These are phyloP conservation scores for Holothuria glaberrima DNA, from an alignment of 35 echinoderm and acorn worm genomes.

Conservation along the genomic window DNA sequence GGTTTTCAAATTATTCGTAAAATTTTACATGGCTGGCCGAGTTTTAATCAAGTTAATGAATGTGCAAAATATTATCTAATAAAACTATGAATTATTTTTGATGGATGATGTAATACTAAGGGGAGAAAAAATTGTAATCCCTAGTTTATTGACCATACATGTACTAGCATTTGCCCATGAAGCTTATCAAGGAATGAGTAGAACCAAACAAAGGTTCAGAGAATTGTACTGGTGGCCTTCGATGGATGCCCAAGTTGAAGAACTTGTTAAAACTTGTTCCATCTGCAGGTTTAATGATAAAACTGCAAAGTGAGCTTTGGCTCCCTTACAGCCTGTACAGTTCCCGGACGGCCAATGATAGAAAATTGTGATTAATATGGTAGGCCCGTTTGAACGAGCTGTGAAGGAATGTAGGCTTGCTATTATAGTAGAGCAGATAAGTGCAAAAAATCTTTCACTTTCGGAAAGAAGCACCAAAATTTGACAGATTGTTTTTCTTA, in stretches of 20 bases:
- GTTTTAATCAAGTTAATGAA: background rate
- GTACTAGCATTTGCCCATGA: too few relatives aligned
- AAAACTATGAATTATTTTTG: background rate
- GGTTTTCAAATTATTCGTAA: background rate
- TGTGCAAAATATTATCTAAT: background rate
- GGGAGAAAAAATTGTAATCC: slow-evolving; percentile 8
- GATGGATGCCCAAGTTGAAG: slow-evolving; percentile 12
- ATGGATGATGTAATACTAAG: background rate
- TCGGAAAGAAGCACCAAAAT: too few relatives aligned
- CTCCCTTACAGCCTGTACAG: slow-evolving; percentile 1
- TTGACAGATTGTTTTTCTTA: too few relatives aligned
- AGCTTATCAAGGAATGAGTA: too few relatives aligned
- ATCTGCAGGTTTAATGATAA: slow-evolving; percentile 4
- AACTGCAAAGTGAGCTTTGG: background rate
- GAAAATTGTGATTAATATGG: slow-evolving; percentile 22
- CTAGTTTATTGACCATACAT: background rate
- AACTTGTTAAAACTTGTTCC: background rate
- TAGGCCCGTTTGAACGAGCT: background rate
- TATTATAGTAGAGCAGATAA: slow-evolving; percentile 25
- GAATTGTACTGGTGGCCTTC: slow-evolving; percentile 30
- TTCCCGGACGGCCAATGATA: background rate
- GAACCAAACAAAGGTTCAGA: too few relatives aligned
- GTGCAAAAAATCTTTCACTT: too few relatives aligned
- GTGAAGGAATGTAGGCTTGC: slow-evolving; percentile 24
- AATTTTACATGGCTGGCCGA: background rate